A percentile compares a stretch with the other conserved stretches of the same genome.
Conservation (phyloP, 1,140 invertebrate species). For the Hermatobates lingyangjiaoensis region DNA sequence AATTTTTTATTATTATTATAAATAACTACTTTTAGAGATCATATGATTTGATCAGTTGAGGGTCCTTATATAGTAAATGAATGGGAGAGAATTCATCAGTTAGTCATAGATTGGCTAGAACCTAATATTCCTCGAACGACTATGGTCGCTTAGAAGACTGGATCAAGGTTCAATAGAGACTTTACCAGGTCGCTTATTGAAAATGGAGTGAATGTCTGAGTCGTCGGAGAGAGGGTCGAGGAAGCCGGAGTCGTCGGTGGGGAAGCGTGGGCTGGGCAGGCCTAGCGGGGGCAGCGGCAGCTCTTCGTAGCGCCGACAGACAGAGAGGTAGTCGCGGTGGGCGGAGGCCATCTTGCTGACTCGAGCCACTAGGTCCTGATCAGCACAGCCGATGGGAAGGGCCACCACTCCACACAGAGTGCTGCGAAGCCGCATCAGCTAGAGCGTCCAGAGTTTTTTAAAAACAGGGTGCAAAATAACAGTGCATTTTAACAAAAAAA, state of each 20-base stretch:
- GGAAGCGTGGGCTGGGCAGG: neutral
- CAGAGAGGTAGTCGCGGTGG: conserved; percentile 51
- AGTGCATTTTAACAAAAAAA: too few species aligned
- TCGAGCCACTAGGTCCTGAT: conserved; percentile 53
- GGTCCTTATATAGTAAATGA: too few species aligned
- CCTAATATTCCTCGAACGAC: too few species aligned
- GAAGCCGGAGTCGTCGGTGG: conserved; percentile 17
- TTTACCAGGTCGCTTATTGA: conserved; percentile 16
- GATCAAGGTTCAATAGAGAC: neutral
- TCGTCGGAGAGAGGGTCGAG: conserved; percentile 18
- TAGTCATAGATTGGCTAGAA: too few species aligned
- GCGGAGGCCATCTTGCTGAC: conserved; percentile 55
- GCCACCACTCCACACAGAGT: conserved; percentile 43
- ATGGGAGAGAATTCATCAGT: too few species aligned
- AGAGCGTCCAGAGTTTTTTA: too few species aligned
- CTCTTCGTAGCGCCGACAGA: conserved; percentile 36
- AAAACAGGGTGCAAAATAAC: too few species aligned
- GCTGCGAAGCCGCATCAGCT: conserved; percentile 45
- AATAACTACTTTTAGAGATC: too few species aligned
- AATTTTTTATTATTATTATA: too few species aligned
- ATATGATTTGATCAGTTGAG: too few species aligned
- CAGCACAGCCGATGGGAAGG: conserved; percentile 42
- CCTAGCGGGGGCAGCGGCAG: neutral
- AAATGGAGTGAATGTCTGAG: conserved; percentile 17
- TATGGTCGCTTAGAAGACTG: too few species aligned